Evolutionary conservation across 2,888 invertebrate genomes (phyloP).

Genomic region (Chesias legatella): DNA sequence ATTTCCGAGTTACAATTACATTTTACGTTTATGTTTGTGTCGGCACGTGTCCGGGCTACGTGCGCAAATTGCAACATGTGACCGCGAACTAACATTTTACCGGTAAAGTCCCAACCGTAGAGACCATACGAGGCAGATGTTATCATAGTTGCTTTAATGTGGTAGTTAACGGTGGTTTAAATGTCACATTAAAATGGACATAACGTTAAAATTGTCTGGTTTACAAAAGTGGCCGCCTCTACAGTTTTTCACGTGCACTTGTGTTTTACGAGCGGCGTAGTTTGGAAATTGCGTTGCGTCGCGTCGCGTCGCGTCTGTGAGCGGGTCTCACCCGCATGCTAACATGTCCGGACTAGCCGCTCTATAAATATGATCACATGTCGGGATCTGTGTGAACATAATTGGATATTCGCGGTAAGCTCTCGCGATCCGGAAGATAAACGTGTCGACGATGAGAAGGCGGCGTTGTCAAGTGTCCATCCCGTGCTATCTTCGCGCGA

Average conservation of each 20-base stretch:
- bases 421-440: constrained; percentile 55
- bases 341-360: constrained; percentile 43
- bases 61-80: constrained; percentile 36
- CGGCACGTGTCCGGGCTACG: constrained; percentile 38
- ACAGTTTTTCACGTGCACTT: constrained; percentile 40
- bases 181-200: constrained; percentile 59
- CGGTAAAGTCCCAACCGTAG: constrained; percentile 34
- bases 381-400: constrained; percentile 56
- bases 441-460: constrained; percentile 48
- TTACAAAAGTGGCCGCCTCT: constrained; percentile 49
- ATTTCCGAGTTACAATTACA: constrained; percentile 19
- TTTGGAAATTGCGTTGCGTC: constrained; percentile 39
- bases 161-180: constrained; percentile 51
- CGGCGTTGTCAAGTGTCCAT: constrained; percentile 64
- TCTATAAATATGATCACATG: constrained; percentile 49
- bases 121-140: constrained; percentile 33
- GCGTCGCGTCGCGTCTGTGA: constrained; percentile 31
- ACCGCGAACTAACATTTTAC: constrained; percentile 33
- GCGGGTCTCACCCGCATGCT: constrained; percentile 51
- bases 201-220: constrained; percentile 48
- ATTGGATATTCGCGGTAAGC: constrained; percentile 64
- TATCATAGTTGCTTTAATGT: constrained; percentile 44
- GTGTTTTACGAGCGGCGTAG: constrained; percentile 50
- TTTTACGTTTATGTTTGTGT: constrained; percentile 30
- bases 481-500: constrained; percentile 66